These are phyloP conservation scores for Drosophila orosa DNA, from an alignment of 1,140 invertebrate genomes.

Conservation along the genomic window DNA sequence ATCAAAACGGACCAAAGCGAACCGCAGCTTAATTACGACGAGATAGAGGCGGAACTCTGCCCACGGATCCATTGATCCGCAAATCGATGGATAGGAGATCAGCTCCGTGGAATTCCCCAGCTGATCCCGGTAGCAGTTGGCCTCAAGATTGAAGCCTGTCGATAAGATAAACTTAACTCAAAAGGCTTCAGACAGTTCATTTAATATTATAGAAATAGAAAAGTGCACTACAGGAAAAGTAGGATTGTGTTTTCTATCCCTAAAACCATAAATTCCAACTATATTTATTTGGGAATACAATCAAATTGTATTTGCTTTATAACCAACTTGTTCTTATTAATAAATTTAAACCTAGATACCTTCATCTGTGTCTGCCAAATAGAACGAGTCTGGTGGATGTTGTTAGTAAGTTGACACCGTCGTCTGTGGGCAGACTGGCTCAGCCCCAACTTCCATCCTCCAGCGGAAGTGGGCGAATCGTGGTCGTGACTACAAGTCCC, in stretches of 20 bases:
- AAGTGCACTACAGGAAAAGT: neutral
- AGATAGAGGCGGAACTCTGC: constrained; percentile 33
- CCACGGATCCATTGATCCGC: constrained; percentile 43
- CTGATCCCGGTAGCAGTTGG: constrained; percentile 12
- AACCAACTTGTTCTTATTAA: neutral
- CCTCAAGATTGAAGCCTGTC: constrained; percentile 19
- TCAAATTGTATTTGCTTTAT: neutral
- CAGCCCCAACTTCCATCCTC: constrained; percentile 42
- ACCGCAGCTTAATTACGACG: constrained; percentile 62
- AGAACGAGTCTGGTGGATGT: neutral
- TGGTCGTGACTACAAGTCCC: constrained; percentile 32
- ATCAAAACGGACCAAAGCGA: constrained; percentile 50
- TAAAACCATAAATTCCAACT: neutral
- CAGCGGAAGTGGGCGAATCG: constrained; percentile 70
- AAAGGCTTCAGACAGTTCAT: neutral
- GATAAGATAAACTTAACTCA: constrained; percentile 9
- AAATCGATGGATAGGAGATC: constrained; percentile 55
- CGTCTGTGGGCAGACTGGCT: constrained; percentile 50
- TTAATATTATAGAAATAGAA: neutral
- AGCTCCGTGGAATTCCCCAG: constrained; percentile 32
- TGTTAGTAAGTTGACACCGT: constrained; percentile 31
- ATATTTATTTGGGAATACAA: neutral
- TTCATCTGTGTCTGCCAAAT: neutral
- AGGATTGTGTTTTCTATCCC: neutral
- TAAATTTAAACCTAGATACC: neutral